Base-by-base conservation (phyloP, 2,797 vertebrate genomes). In the Spinus pinus region DNA sequence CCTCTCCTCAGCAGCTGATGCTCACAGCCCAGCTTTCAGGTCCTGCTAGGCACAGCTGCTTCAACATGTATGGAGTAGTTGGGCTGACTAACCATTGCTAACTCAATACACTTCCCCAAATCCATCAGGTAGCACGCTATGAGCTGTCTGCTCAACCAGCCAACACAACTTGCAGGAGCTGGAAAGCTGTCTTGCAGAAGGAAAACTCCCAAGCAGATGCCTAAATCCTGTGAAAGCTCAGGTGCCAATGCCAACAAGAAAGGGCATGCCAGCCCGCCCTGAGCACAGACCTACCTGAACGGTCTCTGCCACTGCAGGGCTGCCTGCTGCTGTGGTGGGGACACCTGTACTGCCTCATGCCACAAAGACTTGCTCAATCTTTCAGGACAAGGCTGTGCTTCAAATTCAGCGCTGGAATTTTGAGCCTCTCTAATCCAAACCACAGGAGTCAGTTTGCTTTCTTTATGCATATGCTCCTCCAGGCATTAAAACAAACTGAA, bases 361-460 rank as follows among this genome's bases (percentile, higher is more conserved):
- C 62, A 84, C 80, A 81, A 64, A 91, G 66, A 22, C 65, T 72
- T 62, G 83, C 87, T 94, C 62, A 75, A 89, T 88, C 91, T 33
- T 84, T 51, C 58, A 31, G 73, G 70, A 93, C 85, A 89, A 92
- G 84, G 73, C 73, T 64, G 30, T 33, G 79, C 86, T 97, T 95
- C 88, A 89, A 65, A 72, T 6, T 56, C 87, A 66, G 60, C 0
- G 0, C 51, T 91, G 89, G 89, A 87, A 94, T 95, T 96, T 93
- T 41, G 25, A 88, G 31, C 58, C 66, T 93, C 74, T 81, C 85
- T 60, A 39, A 64, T 84, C 87, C 94, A 96, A 97, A 96, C 91
- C 96, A 86, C 95, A 94, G 87, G n/a, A 90, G 65, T n/a, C 56
- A 86, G 86, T 92, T 93, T 94, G 64, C 86, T 95, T 96, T 51